A percentile compares a stretch with the other conserved stretches of the same genome.
These are phyloP conservation scores for Ornithoptera alexandrae DNA, from an alignment of 2,888 invertebrate genomes.

Conservation along the genomic window DNA sequence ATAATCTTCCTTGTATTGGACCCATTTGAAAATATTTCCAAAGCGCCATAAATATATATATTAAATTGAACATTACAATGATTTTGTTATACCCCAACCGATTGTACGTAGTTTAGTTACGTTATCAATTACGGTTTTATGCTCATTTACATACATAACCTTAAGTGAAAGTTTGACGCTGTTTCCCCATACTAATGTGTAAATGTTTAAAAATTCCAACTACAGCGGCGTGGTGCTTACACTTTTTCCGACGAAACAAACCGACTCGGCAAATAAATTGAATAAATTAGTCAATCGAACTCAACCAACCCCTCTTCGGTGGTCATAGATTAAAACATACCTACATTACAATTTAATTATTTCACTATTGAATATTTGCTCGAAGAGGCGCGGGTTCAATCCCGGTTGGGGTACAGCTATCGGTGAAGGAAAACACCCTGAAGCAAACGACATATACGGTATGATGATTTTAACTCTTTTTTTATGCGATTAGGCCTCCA, in stretches of 20 bases:
- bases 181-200: slow-evolving; percentile 73
- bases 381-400: too few relatives aligned
- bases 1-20: not conserved
- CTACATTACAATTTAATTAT: not conserved
- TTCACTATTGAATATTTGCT: not conserved
- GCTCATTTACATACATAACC: slow-evolving; percentile 75
- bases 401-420: too few relatives aligned
- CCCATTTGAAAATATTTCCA: slow-evolving; percentile 14
- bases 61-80: slow-evolving; percentile 2
- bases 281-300: slow-evolving; percentile 71
- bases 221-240: slow-evolving; percentile 59
- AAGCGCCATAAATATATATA: not conserved
- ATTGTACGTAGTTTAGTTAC: slow-evolving; percentile 61
- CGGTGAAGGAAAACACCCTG: too few relatives aligned
- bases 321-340: slow-evolving; percentile 53
- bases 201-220: slow-evolving; percentile 74
- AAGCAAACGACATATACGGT: too few relatives aligned
- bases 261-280: slow-evolving; percentile 67
- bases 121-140: slow-evolving; percentile 67
- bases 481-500: too few relatives aligned
- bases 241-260: slow-evolving; percentile 71
- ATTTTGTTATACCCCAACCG: slow-evolving; percentile 37
- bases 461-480: too few relatives aligned
- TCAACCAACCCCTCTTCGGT: slow-evolving; percentile 59
- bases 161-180: slow-evolving; percentile 74